These are phyloP conservation scores for Dasysyrphus tricinctus DNA, from an alignment of 2,888 invertebrate species.

Conservation along the genomic window DNA sequence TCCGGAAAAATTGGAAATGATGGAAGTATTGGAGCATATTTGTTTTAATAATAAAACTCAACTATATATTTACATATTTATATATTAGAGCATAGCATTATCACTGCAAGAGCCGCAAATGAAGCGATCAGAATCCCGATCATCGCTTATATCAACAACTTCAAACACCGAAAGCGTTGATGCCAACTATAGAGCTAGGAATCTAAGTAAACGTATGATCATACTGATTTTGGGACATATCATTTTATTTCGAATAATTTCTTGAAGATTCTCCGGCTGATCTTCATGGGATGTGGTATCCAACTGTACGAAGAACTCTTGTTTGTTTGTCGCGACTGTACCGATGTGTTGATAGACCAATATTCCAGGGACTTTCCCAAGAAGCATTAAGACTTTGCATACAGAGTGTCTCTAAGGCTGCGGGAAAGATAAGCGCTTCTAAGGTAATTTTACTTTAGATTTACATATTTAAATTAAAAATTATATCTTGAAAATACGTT, in stretches of 20 bases:
- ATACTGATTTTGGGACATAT: neutral
- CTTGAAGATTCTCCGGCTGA: constrained; percentile 92
- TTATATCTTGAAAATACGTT: neutral
- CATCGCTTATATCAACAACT: constrained; percentile 87
- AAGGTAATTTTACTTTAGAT: constrained; percentile 84
- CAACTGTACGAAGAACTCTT: constrained; percentile 96
- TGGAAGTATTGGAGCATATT: constrained; percentile 87
- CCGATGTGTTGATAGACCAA: constrained; percentile 96
- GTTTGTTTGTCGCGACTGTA: constrained; percentile 95
- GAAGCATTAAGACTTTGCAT: constrained; percentile 97
- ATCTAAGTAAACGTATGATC: constrained; percentile 78
- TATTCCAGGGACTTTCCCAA: constrained; percentile 98
- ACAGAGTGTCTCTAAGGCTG: constrained; percentile 93
- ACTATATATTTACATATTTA: constrained; percentile 58
- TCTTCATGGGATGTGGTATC: constrained; percentile 99
- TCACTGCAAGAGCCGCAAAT: constrained; percentile 86
- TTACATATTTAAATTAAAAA: neutral
- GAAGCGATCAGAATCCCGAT: constrained; percentile 87
- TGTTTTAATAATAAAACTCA: neutral
- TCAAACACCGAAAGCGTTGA: constrained; percentile 88
- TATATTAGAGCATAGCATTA: constrained; percentile 86
- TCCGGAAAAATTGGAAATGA: constrained; percentile 98
- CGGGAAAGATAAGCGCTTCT: constrained; percentile 89
- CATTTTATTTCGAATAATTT: neutral
- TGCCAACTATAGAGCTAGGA: constrained; percentile 79